Conservation (phyloP, 2,797 vertebrate species). For the Tiaroga cobitis region DNA sequence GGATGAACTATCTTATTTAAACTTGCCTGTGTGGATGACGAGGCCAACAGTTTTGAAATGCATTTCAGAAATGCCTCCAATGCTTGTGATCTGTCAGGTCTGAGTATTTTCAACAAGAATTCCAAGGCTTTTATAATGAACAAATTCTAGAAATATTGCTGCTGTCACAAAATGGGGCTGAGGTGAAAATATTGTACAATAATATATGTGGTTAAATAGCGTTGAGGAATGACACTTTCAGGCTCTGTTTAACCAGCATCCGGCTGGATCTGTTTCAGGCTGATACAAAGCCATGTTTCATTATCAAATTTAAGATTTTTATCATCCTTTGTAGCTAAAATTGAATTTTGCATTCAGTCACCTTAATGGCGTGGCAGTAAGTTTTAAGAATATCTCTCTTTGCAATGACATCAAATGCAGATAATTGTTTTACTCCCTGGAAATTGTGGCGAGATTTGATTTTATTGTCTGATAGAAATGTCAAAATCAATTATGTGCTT, state of each 20-base stretch:
- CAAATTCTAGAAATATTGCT: background rate
- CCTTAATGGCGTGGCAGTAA: background rate
- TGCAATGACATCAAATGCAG: background rate
- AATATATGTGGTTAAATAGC: background rate
- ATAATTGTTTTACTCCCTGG: background rate
- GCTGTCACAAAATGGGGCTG: background rate
- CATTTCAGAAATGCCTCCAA: background rate
- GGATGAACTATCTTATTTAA: background rate
- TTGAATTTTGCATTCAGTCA: background rate
- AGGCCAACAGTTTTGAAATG: background rate
- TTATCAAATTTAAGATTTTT: background rate
- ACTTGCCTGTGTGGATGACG: background rate
- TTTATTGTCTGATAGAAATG: conserved; percentile 1
- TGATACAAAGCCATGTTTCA: background rate
- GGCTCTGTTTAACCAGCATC: background rate
- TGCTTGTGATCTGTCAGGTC: background rate
- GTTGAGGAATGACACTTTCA: background rate
- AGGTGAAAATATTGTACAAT: background rate
- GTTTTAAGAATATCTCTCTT: background rate
- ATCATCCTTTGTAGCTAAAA: background rate
- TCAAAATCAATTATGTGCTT: background rate
- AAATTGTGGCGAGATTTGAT: conserved; percentile 11
- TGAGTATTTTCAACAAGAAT: background rate
- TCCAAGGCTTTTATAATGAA: too few species aligned
- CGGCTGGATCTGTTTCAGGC: background rate